Evolutionary conservation across 2,888 invertebrate genomes (phyloP), one percentile per base, ranked within the genome.

Genomic region (Exocentrus adspersus): DNA sequence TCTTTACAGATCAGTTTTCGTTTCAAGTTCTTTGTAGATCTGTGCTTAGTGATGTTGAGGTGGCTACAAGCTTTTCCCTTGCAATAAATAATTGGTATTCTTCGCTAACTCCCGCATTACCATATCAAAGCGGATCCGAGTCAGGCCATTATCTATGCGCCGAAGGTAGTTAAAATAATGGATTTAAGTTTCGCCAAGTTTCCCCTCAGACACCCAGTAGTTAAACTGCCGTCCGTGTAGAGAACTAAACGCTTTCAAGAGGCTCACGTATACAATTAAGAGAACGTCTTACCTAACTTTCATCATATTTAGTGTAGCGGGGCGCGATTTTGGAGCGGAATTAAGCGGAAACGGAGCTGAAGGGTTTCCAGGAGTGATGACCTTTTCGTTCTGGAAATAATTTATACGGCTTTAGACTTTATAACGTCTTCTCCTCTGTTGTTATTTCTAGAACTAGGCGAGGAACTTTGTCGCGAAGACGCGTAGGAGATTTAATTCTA

Each of bases 161-260:
- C n/a, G 4, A n/a, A 12, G 7, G 24, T 24, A 48, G 46, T 24
- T 48, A n/a, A 24, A 20, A 21, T 48, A 24, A 48, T 14, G 14
- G 46, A 24, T 14, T 12, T 24, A 48, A 48, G 5, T 24, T 48
- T 21, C 16, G 24, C 46, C 14, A 48, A 48, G 14, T 48, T 48
- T n/a, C n/a, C n/a, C 20, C 7, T 1, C 7, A 48, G 46, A 48
- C 46, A 48, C 24, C 14, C 21, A 48, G 24, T 24, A 48, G 12
- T 48, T 48, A 24, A 48, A 48, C 24, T 48, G 46, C 46, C 20
- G 24, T 48, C 37, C 37, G 37, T 37, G 37, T 12, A 37, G 37
- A 37, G n/a, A n/a, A 12, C 37, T 37, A 37, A 37, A 37, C 37
- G 37, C 7, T 5, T 24, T 7, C 7, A 24, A 24, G 24, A 24